Percentiles rank a stretch among this genome's conserved stretches.
phyloP scores from a whole-genome alignment of 2,797 vertebrate genomes.

The Rhinichthys osculus region DNA sequence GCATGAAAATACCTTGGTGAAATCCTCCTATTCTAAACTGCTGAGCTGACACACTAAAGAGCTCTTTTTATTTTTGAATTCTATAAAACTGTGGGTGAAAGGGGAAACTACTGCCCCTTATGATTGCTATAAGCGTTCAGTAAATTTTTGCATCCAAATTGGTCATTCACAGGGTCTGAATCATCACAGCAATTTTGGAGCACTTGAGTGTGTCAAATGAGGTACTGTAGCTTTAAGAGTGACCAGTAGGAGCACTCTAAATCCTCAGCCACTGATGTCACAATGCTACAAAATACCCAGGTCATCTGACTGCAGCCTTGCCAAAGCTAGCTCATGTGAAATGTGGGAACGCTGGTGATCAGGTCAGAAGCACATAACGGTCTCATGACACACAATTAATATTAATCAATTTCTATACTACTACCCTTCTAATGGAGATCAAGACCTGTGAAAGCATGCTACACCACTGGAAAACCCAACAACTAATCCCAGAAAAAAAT shows the following conservation, averaged over 20 bases:
- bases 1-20: constrained; percentile 28
- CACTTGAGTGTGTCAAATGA: constrained; percentile 13
- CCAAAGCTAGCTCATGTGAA: constrained; percentile 37
- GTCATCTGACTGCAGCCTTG: constrained; percentile 31
- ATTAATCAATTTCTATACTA: constrained; percentile 29
- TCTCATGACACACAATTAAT: constrained; percentile 17
- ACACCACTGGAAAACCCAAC: neutral
- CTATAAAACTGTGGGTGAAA: constrained; percentile 20
- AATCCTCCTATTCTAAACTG: constrained; percentile 32
- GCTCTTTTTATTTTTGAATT: constrained; percentile 40
- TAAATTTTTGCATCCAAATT: constrained; percentile 23
- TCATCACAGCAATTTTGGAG: constrained; percentile 19
- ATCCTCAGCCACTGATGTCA: constrained; percentile 23
- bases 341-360: neutral
- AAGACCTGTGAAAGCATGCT: constrained; percentile 19
- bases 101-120: constrained; percentile 5
- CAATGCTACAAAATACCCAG: neutral
- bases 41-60: constrained; percentile 39
- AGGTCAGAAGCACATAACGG: constrained; percentile 6
- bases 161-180: constrained; percentile 34
- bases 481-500: neutral
- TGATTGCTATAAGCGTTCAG: constrained; percentile 36
- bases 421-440: constrained; percentile 24
- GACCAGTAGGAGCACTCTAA: constrained; percentile 11
- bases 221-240: constrained; percentile 26